Evolutionary conservation across 1,140 invertebrate genomes (phyloP).

Genomic region (Aplysia californica): DNA sequence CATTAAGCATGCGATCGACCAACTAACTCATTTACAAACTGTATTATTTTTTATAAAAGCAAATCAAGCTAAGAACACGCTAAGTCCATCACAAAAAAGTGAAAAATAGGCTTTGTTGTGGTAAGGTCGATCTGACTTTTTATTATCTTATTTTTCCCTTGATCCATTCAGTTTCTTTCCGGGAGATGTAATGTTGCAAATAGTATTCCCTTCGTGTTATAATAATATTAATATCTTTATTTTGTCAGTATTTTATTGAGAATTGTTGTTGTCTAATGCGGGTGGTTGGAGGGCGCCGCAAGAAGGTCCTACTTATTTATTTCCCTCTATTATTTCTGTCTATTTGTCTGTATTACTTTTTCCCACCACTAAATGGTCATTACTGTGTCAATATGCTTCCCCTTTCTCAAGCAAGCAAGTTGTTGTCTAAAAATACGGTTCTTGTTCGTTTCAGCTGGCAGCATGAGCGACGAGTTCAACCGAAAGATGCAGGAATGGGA

Average conservation of each 20-base stretch:
- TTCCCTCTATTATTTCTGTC: not conserved
- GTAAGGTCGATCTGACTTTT: not conserved
- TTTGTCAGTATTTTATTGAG: not conserved
- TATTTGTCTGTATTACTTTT: no score
- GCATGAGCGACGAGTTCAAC: not conserved
- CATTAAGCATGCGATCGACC: not conserved
- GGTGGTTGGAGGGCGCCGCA: not conserved
- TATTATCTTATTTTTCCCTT: not conserved
- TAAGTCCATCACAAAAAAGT: not conserved
- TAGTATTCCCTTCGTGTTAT: not conserved
- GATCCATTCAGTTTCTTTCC: not conserved
- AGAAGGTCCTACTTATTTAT: not conserved
- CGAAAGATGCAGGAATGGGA: not conserved
- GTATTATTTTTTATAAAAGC: not conserved
- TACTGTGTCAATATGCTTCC: no score
- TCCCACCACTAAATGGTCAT: no score
- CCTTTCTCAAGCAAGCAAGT: not conserved
- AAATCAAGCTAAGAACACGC: not conserved
- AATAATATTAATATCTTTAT: not conserved
- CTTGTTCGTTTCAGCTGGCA: not conserved
- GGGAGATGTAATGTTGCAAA: not conserved
- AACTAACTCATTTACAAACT: not conserved
- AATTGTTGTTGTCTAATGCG: not conserved
- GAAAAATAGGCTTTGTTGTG: not conserved
- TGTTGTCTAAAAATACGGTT: not conserved